Conservation (phyloP, 2,888 invertebrate species). For the Plemyria rubiginata region DNA sequence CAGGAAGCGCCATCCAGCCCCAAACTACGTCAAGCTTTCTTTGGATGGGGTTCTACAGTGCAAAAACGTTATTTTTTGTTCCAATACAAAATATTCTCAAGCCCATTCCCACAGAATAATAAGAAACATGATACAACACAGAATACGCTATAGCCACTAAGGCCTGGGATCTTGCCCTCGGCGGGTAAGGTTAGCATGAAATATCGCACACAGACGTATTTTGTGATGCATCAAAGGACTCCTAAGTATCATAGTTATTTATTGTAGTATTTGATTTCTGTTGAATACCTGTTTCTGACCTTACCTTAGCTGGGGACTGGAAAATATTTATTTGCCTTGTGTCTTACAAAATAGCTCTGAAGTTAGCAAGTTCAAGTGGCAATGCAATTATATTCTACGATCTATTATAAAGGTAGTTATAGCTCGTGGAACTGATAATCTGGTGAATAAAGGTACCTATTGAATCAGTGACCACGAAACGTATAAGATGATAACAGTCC, state of each 20-base stretch:
- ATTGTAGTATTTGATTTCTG: conserved; percentile 31
- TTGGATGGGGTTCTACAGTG: too few relatives aligned
- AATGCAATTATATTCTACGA: too few relatives aligned
- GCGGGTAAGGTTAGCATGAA: conserved; percentile 62
- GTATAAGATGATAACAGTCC: too few relatives aligned
- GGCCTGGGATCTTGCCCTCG: conserved; percentile 53
- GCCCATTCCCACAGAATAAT: background rate
- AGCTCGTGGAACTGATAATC: too few relatives aligned
- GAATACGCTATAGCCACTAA: conserved; percentile 45
- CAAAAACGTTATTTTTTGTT: too few relatives aligned
- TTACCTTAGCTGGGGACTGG: background rate
- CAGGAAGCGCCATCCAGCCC: too few relatives aligned
- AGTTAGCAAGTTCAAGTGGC: background rate
- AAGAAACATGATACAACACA: conserved; percentile 17
- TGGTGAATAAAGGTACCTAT: too few relatives aligned
- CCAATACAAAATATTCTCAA: background rate
- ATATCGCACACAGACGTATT: conserved; percentile 53
- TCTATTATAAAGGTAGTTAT: too few relatives aligned
- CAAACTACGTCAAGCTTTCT: too few relatives aligned
- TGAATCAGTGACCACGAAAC: too few relatives aligned
- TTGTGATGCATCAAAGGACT: conserved; percentile 45
- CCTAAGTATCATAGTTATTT: conserved; percentile 36
- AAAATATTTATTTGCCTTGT: background rate
- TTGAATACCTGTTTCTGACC: conserved; percentile 9
- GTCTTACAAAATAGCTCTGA: background rate